A percentile compares a stretch with the other conserved stretches of the same genome.
phyloP scores from a whole-genome alignment of 2,888 invertebrate genomes.

The Athrips mouffetella region DNA sequence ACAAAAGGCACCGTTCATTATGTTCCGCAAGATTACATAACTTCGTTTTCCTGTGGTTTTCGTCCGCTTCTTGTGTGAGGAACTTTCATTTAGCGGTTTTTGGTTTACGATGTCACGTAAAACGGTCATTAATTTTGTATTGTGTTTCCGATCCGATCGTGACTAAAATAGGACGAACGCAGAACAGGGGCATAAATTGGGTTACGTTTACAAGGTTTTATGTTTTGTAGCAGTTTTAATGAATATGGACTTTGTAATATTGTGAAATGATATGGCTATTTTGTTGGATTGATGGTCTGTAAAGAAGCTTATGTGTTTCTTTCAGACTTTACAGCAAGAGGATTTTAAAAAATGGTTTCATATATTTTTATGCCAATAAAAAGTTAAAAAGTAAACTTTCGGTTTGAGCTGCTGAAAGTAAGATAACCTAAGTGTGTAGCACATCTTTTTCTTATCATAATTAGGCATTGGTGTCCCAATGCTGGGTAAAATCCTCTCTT shows the following conservation, averaged over 20 bases:
- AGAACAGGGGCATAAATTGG: constrained; percentile 31
- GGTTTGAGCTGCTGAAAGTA: no score
- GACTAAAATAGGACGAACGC: constrained; percentile 39
- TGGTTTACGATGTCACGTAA: constrained; percentile 53
- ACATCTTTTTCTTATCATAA: no score
- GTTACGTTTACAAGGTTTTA: neutral
- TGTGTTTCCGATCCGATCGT: constrained; percentile 37
- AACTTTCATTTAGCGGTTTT: constrained; percentile 43
- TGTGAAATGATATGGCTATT: no score
- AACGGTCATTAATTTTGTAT: constrained; percentile 55
- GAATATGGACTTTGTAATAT: no score
- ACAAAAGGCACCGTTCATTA: neutral
- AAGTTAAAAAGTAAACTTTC: no score
- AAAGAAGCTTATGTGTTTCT: neutral
- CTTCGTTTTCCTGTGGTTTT: constrained; percentile 5
- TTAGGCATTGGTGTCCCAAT: no score
- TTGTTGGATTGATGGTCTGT: neutral
- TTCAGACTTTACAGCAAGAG: no score
- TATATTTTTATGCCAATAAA: no score
- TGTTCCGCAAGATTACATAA: constrained; percentile 2
- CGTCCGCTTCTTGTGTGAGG: constrained; percentile 28
- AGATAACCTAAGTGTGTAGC: no score
- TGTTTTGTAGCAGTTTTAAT: no score
- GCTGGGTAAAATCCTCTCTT: no score
- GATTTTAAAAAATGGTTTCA: no score